These are phyloP conservation scores for Gymnogyps californianus DNA, from an alignment of 2,113 vertebrate species.

Conservation along the genomic window DNA sequence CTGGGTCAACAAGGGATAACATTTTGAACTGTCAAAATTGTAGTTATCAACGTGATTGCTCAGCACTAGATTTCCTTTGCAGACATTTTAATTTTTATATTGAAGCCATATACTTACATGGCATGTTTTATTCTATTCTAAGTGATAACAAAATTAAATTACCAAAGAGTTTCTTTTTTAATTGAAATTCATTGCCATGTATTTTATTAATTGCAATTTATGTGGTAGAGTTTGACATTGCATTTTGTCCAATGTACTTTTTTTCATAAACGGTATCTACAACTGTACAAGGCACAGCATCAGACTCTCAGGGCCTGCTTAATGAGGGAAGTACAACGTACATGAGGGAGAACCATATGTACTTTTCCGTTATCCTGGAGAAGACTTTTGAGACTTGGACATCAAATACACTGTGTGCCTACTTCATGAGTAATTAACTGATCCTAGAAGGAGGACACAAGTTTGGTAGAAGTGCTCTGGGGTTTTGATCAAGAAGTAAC, in stretches of 20 bases:
- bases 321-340: not conserved
- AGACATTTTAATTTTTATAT: not conserved
- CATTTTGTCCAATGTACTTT: not conserved
- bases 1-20: not conserved
- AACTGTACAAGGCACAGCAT: accelerated
- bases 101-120: not conserved
- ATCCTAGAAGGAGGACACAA: not conserved
- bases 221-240: not conserved
- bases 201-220: not conserved
- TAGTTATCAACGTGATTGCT: not conserved
- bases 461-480: not conserved
- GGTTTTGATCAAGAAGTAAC: not conserved
- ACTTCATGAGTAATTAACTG: not conserved
- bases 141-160: not conserved
- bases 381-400: not conserved
- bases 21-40: not conserved
- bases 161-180: not conserved
- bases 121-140: not conserved
- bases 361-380: not conserved
- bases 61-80: not conserved
- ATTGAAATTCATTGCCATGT: not conserved
- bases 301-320: not conserved
- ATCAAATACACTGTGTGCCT: not conserved
- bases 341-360: not conserved
- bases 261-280: not conserved